Base-by-base conservation (phyloP, 2,888 invertebrate species). In the Malacosoma neustria region DNA sequence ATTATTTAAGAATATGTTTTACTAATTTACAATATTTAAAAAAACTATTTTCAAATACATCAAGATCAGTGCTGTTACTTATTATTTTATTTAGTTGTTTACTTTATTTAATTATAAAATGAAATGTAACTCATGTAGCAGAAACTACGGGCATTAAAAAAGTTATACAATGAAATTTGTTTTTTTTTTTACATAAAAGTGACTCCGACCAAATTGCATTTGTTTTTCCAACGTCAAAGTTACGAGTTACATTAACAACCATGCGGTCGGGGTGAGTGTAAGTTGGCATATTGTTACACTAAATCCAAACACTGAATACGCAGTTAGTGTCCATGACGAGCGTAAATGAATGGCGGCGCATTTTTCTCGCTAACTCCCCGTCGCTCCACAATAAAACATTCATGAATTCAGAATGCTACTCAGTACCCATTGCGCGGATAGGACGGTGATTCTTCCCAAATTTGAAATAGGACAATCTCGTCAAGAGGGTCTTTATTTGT, bases 261-360 rank as follows among this genome's bases (percentile, higher is more conserved):
- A 22, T 22, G 22, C 5, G 22, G 22, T 9, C 9, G 22, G 22
- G 22, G 22, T 22, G 22, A 22, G 22, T 5, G 22, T 22, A 7
- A 22, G 22, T 22, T 22, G 22, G 22, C 22, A 22, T 22, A 71
- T 76, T 75, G 72, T 65, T 75, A 54, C 58, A 64, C 64, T 64
- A 72, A 79, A 76, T 72, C 73, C 72, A 72, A 75, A 75, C 67
- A 64, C 61, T 61, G 61, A 70, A 76, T 74, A 73, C 72, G 75
- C 73, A 75, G 73, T 81, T 76, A 79, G 72, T 72, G 68, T 62
- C 77, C 72, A 72, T 77, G 81, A 81, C 77, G 80, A 81, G 72
- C 68, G 65, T 55, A 68, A 72, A 82, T 72, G 72, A 70, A 81
- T 80, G 67, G 71, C 65, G 54, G 57, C 65, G 57, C 76, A 82